Evolutionary conservation across 2,113 vertebrate species (phyloP).

Genomic region (Hydrolagus affinis): DNA sequence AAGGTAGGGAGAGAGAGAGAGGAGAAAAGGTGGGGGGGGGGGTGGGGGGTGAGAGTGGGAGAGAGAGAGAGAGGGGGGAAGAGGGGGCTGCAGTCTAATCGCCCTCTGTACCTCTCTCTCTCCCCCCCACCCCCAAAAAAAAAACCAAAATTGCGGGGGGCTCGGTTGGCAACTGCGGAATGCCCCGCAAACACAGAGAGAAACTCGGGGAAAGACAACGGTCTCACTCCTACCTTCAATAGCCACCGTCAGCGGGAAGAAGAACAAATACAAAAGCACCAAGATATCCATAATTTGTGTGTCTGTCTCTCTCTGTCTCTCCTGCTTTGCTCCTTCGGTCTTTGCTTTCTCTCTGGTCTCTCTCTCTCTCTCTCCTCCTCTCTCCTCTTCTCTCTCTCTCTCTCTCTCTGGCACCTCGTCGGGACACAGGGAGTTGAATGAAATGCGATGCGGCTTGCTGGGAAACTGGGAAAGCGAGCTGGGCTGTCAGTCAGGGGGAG

Average conservation of each 20-base stretch:
- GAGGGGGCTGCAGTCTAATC: not conserved
- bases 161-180: too few relatives aligned
- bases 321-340: too few relatives aligned
- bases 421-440: constrained; percentile 7
- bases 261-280: constrained; percentile 14
- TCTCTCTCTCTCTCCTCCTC: not conserved
- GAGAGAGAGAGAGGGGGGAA: too few relatives aligned
- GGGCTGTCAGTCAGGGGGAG: not conserved
- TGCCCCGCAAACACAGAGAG: not conserved
- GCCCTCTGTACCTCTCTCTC: not conserved
- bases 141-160: not conserved
- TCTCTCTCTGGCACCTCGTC: constrained; percentile 15
- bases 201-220: not conserved
- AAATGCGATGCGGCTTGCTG: constrained; percentile 20
- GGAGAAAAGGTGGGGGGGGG: not conserved
- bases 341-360: not conserved
- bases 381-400: not conserved
- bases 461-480: constrained; percentile 22
- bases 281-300: constrained; percentile 19
- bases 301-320: not conserved
- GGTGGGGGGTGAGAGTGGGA: too few relatives aligned
- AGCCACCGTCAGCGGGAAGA: constrained; percentile 16
- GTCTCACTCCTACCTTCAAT: constrained; percentile 18
- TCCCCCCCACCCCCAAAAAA: too few relatives aligned
- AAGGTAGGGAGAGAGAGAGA: not conserved